Base-by-base conservation (phyloP, 1,140 invertebrate species). In the Pseudomyrmex pallidus region DNA sequence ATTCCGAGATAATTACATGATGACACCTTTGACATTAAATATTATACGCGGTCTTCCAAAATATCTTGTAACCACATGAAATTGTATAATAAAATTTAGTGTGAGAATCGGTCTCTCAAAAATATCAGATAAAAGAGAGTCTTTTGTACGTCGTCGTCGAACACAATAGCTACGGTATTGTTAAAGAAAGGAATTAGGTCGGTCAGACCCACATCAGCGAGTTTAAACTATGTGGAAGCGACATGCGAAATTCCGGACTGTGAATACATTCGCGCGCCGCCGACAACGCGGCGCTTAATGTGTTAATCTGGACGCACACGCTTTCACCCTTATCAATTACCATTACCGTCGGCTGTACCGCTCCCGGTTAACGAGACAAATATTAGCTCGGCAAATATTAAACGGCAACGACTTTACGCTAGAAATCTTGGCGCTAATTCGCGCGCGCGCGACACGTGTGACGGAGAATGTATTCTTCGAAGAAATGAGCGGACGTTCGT, bases 261-360 rank as follows among this genome's bases (percentile, higher is more conserved):
- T 10, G 76, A 70, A 80, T 48, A 59, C 46, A 22, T 22, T 1
- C 44, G 12, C 56, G 44, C 35, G 35, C 5, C 35, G 64, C 64
- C 54, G 76, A 57, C 76, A 25, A 15, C 15, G 22, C 20, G 54
- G 44, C 48, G 66, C 67, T 80, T 80, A 80, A 80, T 59, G 76
- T 72, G 76, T 80, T 80, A 80, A 80, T 80, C 66, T 66, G 66
- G 54, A 44, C 54, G 54, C 70, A 59, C 66, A 59, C 66, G 54
- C 76, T 59, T 80, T 70, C 35, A 80, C 66, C 76, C 76, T 80
- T 80, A 80, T 80, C 76, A 80, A 80, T 80, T 80, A 80, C 54
- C 76, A 80, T 80, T 72, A 80, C 56, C 76, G 52, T 78, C 52
- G 64, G 35, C 64, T 48, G 15, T 25, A 22, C 22, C 22, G 76